Evolutionary conservation across 1,140 invertebrate genomes (phyloP).

Genomic region (Hypsibius dujardini): DNA sequence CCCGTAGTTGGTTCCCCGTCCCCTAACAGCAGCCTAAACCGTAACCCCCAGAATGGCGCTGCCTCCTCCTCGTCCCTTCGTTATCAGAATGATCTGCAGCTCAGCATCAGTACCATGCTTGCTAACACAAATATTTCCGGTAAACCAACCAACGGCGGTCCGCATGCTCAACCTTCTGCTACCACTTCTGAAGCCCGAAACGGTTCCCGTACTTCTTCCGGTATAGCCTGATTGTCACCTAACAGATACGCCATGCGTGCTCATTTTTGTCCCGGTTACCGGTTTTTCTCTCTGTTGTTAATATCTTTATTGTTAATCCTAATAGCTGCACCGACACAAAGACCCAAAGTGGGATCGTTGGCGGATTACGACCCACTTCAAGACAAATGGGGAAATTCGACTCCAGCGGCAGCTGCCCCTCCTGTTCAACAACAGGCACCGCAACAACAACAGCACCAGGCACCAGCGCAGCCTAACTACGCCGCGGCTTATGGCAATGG

Average conservation of each 20-base stretch:
- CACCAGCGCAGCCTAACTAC: conserved; percentile 12
- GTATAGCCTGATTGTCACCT: too few species aligned
- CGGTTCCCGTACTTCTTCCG: too few species aligned
- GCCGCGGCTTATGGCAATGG: background rate
- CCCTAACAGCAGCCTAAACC: too few species aligned
- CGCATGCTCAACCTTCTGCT: too few species aligned
- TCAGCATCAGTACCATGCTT: background rate
- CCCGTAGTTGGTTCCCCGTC: too few species aligned
- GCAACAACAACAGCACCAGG: conserved; percentile 20
- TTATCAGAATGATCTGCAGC: conserved; percentile 1
- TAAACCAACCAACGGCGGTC: too few species aligned
- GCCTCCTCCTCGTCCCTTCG: background rate
- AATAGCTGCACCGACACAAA: conserved; percentile 25
- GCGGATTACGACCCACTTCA: conserved; percentile 87
- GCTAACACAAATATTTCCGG: background rate
- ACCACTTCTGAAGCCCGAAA: too few species aligned
- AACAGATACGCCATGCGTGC: too few species aligned
- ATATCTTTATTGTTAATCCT: too few species aligned
- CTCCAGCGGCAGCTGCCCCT: conserved; percentile 24
- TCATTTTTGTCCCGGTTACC: too few species aligned
- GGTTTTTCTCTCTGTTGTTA: too few species aligned
- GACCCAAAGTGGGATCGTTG: conserved; percentile 66
- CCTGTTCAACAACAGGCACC: conserved; percentile 21
- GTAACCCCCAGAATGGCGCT: background rate
- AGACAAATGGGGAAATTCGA: conserved; percentile 33